Conservation (phyloP, 35 echinoderm and acorn worm genomes). For the Apostichopus parvimensis region DNA sequence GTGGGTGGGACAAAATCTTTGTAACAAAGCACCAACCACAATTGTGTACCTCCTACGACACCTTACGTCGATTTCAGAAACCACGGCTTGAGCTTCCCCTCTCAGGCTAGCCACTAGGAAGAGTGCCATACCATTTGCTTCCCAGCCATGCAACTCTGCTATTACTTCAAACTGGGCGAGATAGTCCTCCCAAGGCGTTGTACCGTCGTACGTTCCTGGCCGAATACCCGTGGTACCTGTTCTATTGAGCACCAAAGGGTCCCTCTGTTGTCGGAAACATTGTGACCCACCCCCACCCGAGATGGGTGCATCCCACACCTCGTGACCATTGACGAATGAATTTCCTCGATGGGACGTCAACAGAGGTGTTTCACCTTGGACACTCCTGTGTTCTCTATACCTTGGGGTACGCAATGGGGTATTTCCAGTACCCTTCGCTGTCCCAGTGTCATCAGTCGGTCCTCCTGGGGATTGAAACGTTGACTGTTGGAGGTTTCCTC, state of each 20-base stretch:
- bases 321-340: background rate
- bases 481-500: background rate
- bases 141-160: conserved; percentile 45
- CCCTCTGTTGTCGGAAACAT: background rate
- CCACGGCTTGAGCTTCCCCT: conserved; percentile 39
- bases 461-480: background rate
- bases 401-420: no score
- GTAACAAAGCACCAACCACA: background rate
- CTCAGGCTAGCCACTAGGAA: conserved; percentile 42
- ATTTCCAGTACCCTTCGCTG: no score
- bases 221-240: background rate
- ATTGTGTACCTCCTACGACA: background rate
- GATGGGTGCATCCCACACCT: background rate
- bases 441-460: background rate
- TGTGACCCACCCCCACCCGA: background rate
- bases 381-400: no score
- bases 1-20: conserved; percentile 22
- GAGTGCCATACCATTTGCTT: conserved; percentile 19
- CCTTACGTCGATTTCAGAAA: background rate
- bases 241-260: no score
- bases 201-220: background rate
- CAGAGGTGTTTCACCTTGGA: background rate
- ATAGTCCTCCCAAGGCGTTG: conserved; percentile 5
- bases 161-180: conserved; percentile 49
- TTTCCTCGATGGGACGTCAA: background rate